Base-by-base conservation (phyloP, 2,113 vertebrate genomes). In the Pimephales promelas region DNA sequence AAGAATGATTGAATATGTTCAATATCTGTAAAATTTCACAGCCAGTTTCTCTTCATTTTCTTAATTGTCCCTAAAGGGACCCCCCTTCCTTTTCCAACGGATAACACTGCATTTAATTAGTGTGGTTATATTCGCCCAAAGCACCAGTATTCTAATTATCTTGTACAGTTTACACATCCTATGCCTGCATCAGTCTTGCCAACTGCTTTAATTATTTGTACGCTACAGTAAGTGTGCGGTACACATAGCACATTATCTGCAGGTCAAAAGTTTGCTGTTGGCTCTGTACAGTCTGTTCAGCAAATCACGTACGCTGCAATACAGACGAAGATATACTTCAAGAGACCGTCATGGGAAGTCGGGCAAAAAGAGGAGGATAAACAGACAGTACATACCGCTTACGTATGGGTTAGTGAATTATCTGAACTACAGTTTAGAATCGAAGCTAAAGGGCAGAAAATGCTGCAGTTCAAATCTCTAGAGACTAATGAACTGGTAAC, bases 171-270 rank as follows among this genome's bases (percentile, higher is more conserved):
- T 34, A 59, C 83, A 83, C 87, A 83, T 49, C 40, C 40, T 81
- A 84, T 78, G 64, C 56, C 20, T 76, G 70, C 62, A 68, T 57
- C 77, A 28, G 70, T 82, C 52, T 28, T 49, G 66, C 62, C 82
- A 47, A 31, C 77, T 76, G 68, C 52, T 85, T 88, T 88, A 90
- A 92, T 92, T 84, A 85, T 82, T 84, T 85, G 80, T 85, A 57
- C 68, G 24, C 45, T 85, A 87, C 84, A 86, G 83, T 66, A 56
- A 81, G 36, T 6, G 47, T 82, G 79, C 34, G 22, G 47, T 57
- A 74, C 76, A 59, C 62, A 74, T 74, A 83, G 36, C 83, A 24
- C 56, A 68, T 81, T 43, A 77, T 84, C 74, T 77, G 11, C 57
- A 75, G 79, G 79, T 28, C 62, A 70, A 70, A 70, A 47, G 79